Base-by-base conservation (phyloP, 2,888 invertebrate species). In the Dusona sp. region DNA sequence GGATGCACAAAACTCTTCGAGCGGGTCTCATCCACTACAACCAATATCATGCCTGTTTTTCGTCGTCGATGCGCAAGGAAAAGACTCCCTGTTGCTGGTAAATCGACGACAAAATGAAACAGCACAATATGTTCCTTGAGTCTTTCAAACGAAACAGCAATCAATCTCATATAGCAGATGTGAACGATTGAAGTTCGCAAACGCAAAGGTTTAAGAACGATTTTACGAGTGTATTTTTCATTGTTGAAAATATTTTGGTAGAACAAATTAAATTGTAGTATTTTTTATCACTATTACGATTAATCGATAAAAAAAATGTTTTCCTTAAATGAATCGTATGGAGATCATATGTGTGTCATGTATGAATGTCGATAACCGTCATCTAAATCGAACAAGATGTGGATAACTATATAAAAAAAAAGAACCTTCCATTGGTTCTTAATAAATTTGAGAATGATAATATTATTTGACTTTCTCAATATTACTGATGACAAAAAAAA, bases 41-140 rank as follows among this genome's bases (percentile, higher is more conserved):
- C 79, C 79, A 83, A 82, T 85, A 83, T 85, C 77, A 57, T 61
- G 42, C 67, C 74, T 64, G 75, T 57, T 57, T 48, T 73, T 45
- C 33, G 16, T 79, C 79, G 79, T 54, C 38, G 75, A 70, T 54
- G 42, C 61, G 85, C 51, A 74, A 73, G 16, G 51, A 83, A 45
- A 51, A 48, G 48, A 68, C 45, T 29, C 16, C 77, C 65, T 29
- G 38, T 36, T 57, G 36, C 42, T 29, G 75, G 22, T 77, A 36
- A 64, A 65, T 64, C 64, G 11, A 64, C 75, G 57, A 65, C 42
- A 8, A 38, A 68, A 75, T 65, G 74, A 84, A 54, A 84, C 74
- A 68, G 61, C 29, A 29, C 61, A 84, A 77, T 16, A 84, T 48
- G n/a, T 64, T 65, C 51, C 65, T 72, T 57, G 25, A 45, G 70